Base-by-base conservation (phyloP, 2,888 invertebrate species). In the Patella depressa region DNA sequence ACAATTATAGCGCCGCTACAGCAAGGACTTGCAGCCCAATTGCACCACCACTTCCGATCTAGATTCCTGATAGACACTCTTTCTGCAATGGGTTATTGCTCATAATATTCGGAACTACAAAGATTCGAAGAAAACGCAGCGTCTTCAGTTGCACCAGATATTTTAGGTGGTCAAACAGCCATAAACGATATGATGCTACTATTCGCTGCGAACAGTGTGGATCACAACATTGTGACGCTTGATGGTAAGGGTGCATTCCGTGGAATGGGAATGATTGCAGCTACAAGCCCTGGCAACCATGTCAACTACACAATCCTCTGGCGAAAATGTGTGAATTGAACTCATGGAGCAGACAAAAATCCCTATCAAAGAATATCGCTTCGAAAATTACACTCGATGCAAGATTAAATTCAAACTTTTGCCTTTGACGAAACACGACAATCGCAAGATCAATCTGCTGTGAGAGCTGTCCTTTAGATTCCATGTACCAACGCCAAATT, bases 131-230 rank as follows among this genome's bases (percentile, higher is more conserved):
- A 75, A 15, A 80, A 75, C 79, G 81, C 84, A 72, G 83, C 83
- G 24, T 79, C 76, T 45, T 53, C 71, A 19, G 17, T 75, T 54
- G 80, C 76, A 5, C 75, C 71, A 54, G 78, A 80, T 73, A 78
- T 84, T 34, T 76, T 74, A 12, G 78, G 76, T n/a, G 71, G 74
- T 1, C 34, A 53, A n/a, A 65, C 29, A 14, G 59, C 19, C 17
- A 54, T 57, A 19, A 69, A 54, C 15, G 74, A 73, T 9, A 59
- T 45, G 29, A 79, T 82, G 74, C 65, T 86, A 24, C 83, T 84
- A 74, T 84, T 78, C 78, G 81, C 79, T 19, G 85, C 85, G 17
- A 85, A 87, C 73, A 87, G 85, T 81, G 83, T 86, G 55, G 84
- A 87, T 73, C 85, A 86, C 80, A 85, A 85, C 74, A 78, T 80